Conservation (phyloP, 2,113 vertebrate species). For the Agapornis roseicollis region DNA sequence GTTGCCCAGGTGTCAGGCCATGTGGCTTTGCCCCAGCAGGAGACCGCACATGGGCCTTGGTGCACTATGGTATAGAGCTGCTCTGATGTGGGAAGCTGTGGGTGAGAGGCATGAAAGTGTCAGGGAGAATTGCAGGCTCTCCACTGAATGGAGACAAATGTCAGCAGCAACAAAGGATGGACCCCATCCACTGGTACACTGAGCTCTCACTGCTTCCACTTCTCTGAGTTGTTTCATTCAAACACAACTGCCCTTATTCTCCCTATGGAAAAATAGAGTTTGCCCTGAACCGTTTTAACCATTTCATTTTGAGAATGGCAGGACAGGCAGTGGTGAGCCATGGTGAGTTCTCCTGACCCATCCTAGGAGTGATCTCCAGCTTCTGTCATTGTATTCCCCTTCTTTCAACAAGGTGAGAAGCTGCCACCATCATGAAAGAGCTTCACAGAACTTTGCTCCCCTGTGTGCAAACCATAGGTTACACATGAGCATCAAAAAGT, state of each 20-base stretch:
- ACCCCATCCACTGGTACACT: accelerated
- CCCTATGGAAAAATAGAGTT: accelerated
- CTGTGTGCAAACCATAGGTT: neutral
- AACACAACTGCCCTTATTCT: neutral
- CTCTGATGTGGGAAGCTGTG: neutral
- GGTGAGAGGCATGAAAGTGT: neutral
- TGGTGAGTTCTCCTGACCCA: neutral
- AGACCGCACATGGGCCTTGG: neutral
- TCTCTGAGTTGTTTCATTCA: neutral
- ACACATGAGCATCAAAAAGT: neutral
- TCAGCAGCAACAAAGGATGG: neutral
- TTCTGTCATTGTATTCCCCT: neutral
- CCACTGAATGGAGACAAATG: accelerated
- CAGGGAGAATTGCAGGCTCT: neutral
- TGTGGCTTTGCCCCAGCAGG: neutral
- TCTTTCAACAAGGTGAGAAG: neutral
- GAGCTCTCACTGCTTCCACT: neutral
- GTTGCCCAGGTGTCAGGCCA: neutral
- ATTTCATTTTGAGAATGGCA: neutral
- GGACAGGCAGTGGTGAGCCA: neutral
- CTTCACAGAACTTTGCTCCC: neutral
- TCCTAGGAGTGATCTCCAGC: neutral
- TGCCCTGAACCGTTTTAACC: neutral
- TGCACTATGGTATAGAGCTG: neutral
- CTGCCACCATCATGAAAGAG: neutral